Conservation (phyloP, 2,888 invertebrate species). For the Machimus rusticus region DNA sequence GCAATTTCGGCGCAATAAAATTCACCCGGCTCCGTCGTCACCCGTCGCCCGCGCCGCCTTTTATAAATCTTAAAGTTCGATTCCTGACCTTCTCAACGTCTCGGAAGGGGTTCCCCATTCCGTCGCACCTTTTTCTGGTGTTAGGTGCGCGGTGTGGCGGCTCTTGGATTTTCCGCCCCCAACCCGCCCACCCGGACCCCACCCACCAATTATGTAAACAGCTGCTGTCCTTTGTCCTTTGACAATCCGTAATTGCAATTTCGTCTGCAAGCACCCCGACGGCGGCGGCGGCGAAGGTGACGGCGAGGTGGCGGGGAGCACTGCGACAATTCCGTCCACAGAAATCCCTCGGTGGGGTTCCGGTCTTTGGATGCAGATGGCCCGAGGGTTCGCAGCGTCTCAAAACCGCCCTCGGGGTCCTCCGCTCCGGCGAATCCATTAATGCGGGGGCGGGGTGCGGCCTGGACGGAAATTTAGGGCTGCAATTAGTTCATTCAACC, state of each 20-base stretch:
- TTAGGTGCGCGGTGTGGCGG: not conserved
- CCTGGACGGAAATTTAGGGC: not conserved
- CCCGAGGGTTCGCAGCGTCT: not conserved
- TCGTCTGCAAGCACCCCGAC: not conserved
- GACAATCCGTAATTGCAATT: slow-evolving; percentile 29
- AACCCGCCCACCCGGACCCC: not conserved
- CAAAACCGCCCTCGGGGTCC: not conserved
- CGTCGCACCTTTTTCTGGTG: not conserved
- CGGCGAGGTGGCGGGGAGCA: not conserved
- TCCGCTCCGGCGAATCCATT: not conserved
- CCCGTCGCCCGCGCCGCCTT: not conserved
- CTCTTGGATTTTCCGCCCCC: not conserved
- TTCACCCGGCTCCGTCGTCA: not conserved
- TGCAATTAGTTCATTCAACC: slow-evolving; percentile 36
- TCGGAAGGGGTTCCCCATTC: not conserved
- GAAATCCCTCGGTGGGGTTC: not conserved
- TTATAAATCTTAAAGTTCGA: slow-evolving; percentile 21
- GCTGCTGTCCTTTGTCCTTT: not conserved
- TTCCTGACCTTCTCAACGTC: slow-evolving; percentile 32
- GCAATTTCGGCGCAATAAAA: not conserved
- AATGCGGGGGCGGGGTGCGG: not conserved
- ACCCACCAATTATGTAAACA: slow-evolving; percentile 10
- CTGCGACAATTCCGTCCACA: not conserved
- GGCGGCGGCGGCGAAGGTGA: no score
- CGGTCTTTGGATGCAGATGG: slow-evolving; percentile 11